Conservation (phyloP, 1,140 invertebrate species). For the Homalodisca vitripennis region DNA sequence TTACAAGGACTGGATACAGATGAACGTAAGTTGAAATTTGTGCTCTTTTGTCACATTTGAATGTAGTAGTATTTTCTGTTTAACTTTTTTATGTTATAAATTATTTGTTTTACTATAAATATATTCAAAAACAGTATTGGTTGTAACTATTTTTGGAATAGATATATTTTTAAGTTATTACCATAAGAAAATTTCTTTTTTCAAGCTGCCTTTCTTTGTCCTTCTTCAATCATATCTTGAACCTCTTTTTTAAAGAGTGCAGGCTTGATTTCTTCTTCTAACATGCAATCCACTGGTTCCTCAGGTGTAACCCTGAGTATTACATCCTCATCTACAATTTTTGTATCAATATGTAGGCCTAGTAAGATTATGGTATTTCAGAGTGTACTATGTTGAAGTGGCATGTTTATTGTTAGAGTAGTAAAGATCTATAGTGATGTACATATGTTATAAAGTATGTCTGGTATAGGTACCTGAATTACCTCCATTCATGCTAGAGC, state of each 20-base stretch:
- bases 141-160: constrained; percentile 59
- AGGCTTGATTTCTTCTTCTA: constrained; percentile 72
- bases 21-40: constrained; percentile 61
- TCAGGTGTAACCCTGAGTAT: constrained; percentile 54
- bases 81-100: no score
- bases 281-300: constrained; percentile 57
- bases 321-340: no score
- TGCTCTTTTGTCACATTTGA: no score
- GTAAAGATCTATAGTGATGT: no score
- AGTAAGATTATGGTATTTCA: no score
- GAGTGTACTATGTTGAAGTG: no score
- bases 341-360: no score
- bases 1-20: constrained; percentile 97
- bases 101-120: no score
- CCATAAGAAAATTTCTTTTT: constrained; percentile 58
- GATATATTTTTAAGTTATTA: constrained; percentile 73
- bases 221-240: constrained; percentile 56
- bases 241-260: constrained; percentile 66
- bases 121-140: no score
- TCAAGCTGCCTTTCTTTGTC: constrained; percentile 54
- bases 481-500: constrained; percentile 85
- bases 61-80: no score
- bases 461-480: constrained; percentile 63
- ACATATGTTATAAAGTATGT: no score
- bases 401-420: no score